phyloP scores from a whole-genome alignment of 1,140 invertebrate genomes.

The Ditylenchus dipsaci region DNA sequence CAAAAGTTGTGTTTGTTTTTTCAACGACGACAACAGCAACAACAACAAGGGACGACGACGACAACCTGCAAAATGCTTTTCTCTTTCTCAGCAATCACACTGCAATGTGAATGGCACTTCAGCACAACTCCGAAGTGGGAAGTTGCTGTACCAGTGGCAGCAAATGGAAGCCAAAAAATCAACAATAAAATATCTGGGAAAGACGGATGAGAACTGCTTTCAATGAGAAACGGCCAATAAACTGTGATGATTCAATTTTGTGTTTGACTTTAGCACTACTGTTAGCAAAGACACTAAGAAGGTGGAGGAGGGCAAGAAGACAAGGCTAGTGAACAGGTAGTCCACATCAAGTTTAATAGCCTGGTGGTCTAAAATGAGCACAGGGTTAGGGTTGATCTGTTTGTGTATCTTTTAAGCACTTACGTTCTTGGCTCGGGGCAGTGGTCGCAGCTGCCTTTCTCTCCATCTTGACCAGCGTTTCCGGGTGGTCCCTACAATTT shows the following conservation, averaged over 20 bases:
- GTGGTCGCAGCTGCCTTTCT: conserved; percentile 54
- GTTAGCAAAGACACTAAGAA: neutral
- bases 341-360: neutral
- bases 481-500: conserved; percentile 42
- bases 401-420: no score
- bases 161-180: neutral
- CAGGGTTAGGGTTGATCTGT: no score
- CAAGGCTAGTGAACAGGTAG: neutral
- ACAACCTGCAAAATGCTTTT: neutral
- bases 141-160: neutral
- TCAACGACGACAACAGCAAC: neutral
- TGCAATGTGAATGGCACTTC: neutral
- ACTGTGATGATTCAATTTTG: neutral
- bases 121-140: conserved; percentile 1
- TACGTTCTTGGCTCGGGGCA: conserved; percentile 53
- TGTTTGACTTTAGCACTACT: neutral
- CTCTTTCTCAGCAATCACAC: neutral
- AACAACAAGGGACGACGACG: neutral
- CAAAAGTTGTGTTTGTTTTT: neutral
- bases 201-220: neutral
- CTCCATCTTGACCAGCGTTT: conserved; percentile 50
- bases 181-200: neutral
- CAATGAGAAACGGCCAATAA: neutral
- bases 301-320: neutral
- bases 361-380: neutral